Evolutionary conservation across 2,888 invertebrate genomes (phyloP).

Genomic region (Caenorhabditis macrosperma): DNA sequence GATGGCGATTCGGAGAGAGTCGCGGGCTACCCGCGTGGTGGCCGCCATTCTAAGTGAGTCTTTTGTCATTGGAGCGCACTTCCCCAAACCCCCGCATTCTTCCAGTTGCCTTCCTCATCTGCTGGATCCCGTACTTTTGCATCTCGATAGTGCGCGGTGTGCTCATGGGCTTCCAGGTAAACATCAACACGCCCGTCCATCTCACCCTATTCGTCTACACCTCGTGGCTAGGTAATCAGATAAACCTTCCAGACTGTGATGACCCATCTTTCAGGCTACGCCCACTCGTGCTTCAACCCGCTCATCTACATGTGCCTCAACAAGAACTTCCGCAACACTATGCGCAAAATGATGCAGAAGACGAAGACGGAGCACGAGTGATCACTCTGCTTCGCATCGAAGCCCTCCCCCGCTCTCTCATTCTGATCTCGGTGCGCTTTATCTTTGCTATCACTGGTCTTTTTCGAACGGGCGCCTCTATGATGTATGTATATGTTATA

Average conservation of each 20-base stretch:
- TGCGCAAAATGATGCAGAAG: constrained; percentile 60
- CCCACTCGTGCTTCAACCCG: constrained; percentile 75
- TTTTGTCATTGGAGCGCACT: background rate
- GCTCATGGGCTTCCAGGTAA: constrained; percentile 58
- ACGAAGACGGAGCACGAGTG: constrained; percentile 45
- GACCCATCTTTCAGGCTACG: constrained; percentile 60
- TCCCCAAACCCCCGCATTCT: background rate
- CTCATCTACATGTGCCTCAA: constrained; percentile 76
- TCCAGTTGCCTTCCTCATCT: constrained; percentile 73
- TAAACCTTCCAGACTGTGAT: background rate
- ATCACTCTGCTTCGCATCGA: too few relatives aligned
- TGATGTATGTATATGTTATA: too few relatives aligned
- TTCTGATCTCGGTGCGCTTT: too few relatives aligned
- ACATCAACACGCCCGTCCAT: constrained; percentile 54
- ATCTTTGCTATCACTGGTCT: too few relatives aligned
- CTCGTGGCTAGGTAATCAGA: constrained; percentile 68
- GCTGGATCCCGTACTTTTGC: constrained; percentile 76
- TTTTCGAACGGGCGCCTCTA: too few relatives aligned
- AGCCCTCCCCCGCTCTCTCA: too few relatives aligned
- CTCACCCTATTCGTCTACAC: constrained; percentile 61
- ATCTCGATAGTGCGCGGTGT: constrained; percentile 69
- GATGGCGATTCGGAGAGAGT: constrained; percentile 71
- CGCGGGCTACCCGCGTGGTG: constrained; percentile 72
- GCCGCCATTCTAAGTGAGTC: constrained; percentile 73
- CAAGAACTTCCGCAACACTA: constrained; percentile 71